Evolutionary conservation across 1,140 invertebrate species (phyloP), one percentile per base, ranked within the genome.

Genomic region (Helicoverpa zea): DNA sequence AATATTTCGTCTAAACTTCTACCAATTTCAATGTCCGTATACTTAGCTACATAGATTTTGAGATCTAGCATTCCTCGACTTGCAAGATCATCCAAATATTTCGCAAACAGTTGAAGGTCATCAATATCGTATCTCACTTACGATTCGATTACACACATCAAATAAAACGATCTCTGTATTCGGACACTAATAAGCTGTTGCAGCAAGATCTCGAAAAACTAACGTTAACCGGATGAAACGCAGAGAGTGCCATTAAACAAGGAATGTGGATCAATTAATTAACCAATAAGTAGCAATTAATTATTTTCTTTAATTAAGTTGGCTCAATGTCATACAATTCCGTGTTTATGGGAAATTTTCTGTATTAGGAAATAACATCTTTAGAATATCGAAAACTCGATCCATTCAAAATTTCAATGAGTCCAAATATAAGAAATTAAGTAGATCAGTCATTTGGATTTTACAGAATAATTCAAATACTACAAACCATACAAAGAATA

Each of bases 161-260:
- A 30, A 68, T 68, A 16, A 18, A 49, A 68, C 49, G 64, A 68
- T 43, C 43, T 23, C 43, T 49, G 16, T 49, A 49, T 43, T 68
- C 43, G 64, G 43, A 49, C 64, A 68, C 43, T 49, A 68, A 68
- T 68, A 68, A 68, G 16, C 43, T 5, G 64, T 68, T 68, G 68
- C 68, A n/a, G 49, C 70, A 56, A 73, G 13, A 9, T 73, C n/a
- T 58, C 14, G 56, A 56, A 58, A 73, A 73, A 68, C 10, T 51
- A 68, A 73, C 52, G 70, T 73, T 73, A 58, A 58, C 70, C 70
- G 70, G 70, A 73, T 58, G 52, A 73, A 56, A 54, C 70, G 52
- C 30, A 35, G 52, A 35, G 52, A 16, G 70, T 14, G 54, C 70
- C 52, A 73, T 73, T 73, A 73, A 73, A 2, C 70, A 58, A 12